Conservation (phyloP, 2,797 vertebrate genomes). For the Sitta carolinensis region DNA sequence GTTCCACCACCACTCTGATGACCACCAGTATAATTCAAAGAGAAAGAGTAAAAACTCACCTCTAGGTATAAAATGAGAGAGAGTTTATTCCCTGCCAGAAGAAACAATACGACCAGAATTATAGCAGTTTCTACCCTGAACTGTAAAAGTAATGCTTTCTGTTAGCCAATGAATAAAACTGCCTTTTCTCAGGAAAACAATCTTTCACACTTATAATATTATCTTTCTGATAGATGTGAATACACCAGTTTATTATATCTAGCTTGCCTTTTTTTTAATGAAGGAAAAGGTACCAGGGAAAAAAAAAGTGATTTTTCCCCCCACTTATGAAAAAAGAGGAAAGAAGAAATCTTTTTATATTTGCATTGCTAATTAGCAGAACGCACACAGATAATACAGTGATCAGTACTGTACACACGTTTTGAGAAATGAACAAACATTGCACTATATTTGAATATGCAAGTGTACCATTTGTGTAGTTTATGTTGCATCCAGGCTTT, state of each 20-base stretch:
- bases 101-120: constrained; percentile 50
- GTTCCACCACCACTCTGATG: constrained; percentile 72
- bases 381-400: constrained; percentile 14
- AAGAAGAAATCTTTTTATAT: constrained; percentile 10
- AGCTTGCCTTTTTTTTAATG: neutral
- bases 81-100: constrained; percentile 59
- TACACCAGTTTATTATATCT: constrained; percentile 34
- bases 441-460: neutral
- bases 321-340: neutral
- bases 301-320: neutral
- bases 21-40: constrained; percentile 78
- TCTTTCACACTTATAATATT: constrained; percentile 45
- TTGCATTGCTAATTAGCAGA: constrained; percentile 52
- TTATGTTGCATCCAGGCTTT: constrained; percentile 55
- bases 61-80: constrained; percentile 71
- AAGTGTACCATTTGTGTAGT: constrained; percentile 23
- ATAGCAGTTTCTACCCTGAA: constrained; percentile 44
- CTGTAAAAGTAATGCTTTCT: constrained; percentile 57
- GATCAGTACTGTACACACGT: constrained; percentile 48
- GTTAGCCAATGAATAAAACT: constrained; percentile 43
- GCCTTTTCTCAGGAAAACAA: constrained; percentile 1
- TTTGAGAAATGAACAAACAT: constrained; percentile 52
- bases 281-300: constrained; percentile 1
- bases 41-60: constrained; percentile 78
- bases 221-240: constrained; percentile 17